Percentiles rank a stretch among this genome's conserved stretches.
These are phyloP conservation scores for Semibalanus balanoides DNA, from an alignment of 1,140 invertebrate species.

Conservation along the genomic window DNA sequence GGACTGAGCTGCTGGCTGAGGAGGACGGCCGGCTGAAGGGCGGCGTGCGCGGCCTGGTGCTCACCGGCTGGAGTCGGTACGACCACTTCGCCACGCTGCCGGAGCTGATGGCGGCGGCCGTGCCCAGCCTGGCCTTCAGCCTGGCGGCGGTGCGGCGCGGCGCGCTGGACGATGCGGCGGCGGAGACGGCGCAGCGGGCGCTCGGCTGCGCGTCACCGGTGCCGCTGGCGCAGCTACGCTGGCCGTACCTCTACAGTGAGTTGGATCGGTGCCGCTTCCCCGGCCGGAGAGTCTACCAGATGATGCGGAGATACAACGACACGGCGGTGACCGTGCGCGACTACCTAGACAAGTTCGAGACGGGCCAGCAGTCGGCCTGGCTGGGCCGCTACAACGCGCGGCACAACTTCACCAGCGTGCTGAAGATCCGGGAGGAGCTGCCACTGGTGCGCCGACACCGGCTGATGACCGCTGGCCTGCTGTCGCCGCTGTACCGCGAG, in stretches of 20 bases:
- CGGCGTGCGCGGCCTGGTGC: constrained; percentile 27
- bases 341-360: constrained; percentile 6
- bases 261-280: constrained; percentile 28
- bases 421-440: constrained; percentile 22
- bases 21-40: constrained; percentile 31
- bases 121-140: constrained; percentile 38
- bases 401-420: constrained; percentile 25
- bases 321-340: constrained; percentile 11
- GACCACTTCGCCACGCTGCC: constrained; percentile 52
- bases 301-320: constrained; percentile 18
- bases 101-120: constrained; percentile 44
- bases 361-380: constrained; percentile 22
- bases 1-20: constrained; percentile 24
- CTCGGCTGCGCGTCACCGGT: constrained; percentile 18
- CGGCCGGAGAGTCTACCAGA: constrained; percentile 26
- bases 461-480: constrained; percentile 10
- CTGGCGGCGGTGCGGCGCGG: constrained; percentile 21
- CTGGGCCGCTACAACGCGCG: constrained; percentile 28
- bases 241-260: constrained; percentile 17
- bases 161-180: constrained; percentile 13
- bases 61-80: constrained; percentile 42
- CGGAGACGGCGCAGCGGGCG: constrained; percentile 12
- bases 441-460: constrained; percentile 9
- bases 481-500: constrained; percentile 17
- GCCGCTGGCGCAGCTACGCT: constrained; percentile 20